These are phyloP conservation scores for Burhinus oedicnemus DNA, from an alignment of 2,113 vertebrate genomes.

Conservation along the genomic window DNA sequence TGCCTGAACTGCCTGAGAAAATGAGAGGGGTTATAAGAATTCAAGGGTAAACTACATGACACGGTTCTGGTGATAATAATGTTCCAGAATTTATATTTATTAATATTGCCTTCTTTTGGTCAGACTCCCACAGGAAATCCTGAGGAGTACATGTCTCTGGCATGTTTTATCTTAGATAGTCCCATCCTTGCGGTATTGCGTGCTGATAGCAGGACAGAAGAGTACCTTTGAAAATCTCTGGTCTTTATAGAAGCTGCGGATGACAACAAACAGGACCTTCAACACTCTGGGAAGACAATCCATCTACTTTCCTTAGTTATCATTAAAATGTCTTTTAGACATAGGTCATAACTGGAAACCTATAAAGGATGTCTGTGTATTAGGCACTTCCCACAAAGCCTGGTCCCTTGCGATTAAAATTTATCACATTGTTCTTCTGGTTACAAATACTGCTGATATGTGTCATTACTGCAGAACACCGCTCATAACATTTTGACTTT, in stretches of 20 bases:
- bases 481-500: conserved; percentile 79
- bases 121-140: conserved; percentile 83
- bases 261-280: conserved; percentile 87
- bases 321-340: conserved; percentile 85
- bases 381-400: conserved; percentile 82
- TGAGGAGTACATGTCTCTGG: conserved; percentile 77
- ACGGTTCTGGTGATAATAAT: conserved; percentile 72
- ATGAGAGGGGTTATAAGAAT: conserved; percentile 69
- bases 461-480: conserved; percentile 80
- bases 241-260: conserved; percentile 78
- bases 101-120: conserved; percentile 81
- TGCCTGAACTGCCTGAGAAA: conserved; percentile 75
- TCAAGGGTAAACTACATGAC: conserved; percentile 71
- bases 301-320: conserved; percentile 85
- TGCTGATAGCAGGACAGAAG: conserved; percentile 74
- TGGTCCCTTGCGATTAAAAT: conserved; percentile 79
- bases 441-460: conserved; percentile 82
- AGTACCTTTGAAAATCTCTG: conserved; percentile 80
- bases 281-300: conserved; percentile 86
- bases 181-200: conserved; percentile 73
- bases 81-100: conserved; percentile 83
- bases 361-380: conserved; percentile 84
- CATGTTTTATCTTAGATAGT: conserved; percentile 81
- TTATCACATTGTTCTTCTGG: conserved; percentile 83
- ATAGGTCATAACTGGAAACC: conserved; percentile 86